Conservation (phyloP, 2,113 vertebrate species). For the Redunca redunca region DNA sequence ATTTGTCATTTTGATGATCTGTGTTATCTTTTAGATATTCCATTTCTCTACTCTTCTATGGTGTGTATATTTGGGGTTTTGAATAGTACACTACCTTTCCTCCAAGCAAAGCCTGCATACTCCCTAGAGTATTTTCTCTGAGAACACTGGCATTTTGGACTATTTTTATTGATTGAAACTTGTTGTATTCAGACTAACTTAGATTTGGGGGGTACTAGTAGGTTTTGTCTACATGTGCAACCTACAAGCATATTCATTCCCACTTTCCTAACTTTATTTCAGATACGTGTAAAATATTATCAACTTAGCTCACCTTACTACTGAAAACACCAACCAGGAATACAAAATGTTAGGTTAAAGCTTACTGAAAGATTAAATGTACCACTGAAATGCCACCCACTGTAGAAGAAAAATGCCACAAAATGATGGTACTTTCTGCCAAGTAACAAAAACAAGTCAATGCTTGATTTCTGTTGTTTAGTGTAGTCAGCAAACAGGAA, state of each 20-base stretch:
- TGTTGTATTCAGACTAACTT: conserved; percentile 5
- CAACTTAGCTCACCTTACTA: conserved; percentile 10
- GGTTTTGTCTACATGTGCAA: background rate
- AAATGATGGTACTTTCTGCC: background rate
- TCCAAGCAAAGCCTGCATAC: conserved; percentile 21
- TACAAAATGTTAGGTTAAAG: conserved; percentile 23
- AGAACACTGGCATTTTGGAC: background rate
- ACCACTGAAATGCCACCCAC: background rate
- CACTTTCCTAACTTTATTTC: conserved; percentile 24
- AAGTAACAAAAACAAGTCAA: conserved; percentile 25
- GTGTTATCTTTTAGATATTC: conserved; percentile 15
- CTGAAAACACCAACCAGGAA: conserved; percentile 23
- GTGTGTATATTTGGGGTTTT: background rate
- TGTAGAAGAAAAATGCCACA: conserved; percentile 10
- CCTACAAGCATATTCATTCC: background rate
- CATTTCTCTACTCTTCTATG: background rate
- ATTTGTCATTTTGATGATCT: conserved; percentile 26
- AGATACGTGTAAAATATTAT: background rate
- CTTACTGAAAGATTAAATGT: background rate
- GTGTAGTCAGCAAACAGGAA: conserved; percentile 5
- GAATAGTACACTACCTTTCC: background rate
- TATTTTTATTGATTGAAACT: conserved; percentile 50
- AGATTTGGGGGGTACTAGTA: background rate
- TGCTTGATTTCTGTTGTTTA: background rate
- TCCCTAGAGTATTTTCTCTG: conserved; percentile 5